Conservation (phyloP, 2,797 vertebrate genomes). For the Ctenopoma kingsleyae region DNA sequence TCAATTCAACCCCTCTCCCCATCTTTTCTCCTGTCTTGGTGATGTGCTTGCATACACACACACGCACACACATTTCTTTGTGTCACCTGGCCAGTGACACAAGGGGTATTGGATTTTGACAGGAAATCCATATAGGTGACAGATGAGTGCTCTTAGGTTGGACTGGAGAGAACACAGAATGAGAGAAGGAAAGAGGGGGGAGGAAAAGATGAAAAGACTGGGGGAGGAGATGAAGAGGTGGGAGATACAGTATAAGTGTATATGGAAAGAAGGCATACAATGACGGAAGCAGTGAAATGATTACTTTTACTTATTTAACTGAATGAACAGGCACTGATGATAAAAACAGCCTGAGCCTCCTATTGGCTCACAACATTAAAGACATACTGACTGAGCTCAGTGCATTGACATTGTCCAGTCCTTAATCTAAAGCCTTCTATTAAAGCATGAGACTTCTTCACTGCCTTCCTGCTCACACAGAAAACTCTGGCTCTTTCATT, state of each 20-base stretch:
- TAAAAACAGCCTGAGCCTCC: constrained; percentile 43
- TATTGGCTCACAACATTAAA: constrained; percentile 49
- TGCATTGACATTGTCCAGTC: constrained; percentile 50
- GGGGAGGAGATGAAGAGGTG: constrained; percentile 31
- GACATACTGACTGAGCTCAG: constrained; percentile 53
- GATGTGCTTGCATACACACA: neutral
- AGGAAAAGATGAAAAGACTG: constrained; percentile 43
- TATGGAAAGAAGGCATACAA: constrained; percentile 15
- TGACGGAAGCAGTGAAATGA: constrained; percentile 57
- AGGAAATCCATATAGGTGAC: constrained; percentile 78
- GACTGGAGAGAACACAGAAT: constrained; percentile 70
- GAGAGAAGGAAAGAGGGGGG: constrained; percentile 29
- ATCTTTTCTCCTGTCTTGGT: constrained; percentile 25
- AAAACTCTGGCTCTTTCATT: constrained; percentile 14
- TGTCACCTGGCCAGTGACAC: constrained; percentile 61
- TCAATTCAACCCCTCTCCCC: constrained; percentile 22
- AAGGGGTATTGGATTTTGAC: constrained; percentile 66
- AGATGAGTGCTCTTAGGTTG: constrained; percentile 71
- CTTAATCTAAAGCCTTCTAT: constrained; percentile 40
- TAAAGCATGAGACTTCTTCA: neutral
- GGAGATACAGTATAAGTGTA: neutral
- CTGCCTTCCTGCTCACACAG: neutral
- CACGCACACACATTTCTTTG: constrained; percentile 26
- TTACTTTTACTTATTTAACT: constrained; percentile 59
- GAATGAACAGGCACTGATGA: constrained; percentile 32